Percentiles rank a stretch among this genome's conserved stretches.
Conservation (phyloP, 2,113 vertebrate species). For the Gnathonemus longibarbis region DNA sequence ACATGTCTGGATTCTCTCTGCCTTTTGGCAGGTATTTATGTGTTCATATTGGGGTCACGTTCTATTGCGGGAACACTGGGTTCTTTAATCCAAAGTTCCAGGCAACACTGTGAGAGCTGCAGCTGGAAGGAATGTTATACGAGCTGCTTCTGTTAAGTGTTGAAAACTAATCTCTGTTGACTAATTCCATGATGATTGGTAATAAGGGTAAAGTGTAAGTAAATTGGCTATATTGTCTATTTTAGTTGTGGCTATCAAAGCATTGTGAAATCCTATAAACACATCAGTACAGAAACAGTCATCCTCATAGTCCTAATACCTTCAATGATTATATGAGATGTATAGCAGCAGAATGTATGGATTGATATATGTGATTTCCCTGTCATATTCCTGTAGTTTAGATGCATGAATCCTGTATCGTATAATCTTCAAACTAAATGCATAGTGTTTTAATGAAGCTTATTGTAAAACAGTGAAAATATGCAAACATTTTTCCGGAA, state of each 20-base stretch:
- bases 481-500: not conserved
- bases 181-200: not conserved
- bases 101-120: constrained; percentile 55
- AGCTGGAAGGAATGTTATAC: constrained; percentile 17
- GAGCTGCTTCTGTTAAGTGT: not conserved
- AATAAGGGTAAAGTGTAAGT: not conserved
- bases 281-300: not conserved
- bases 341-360: not conserved
- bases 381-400: not conserved
- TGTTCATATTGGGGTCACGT: constrained; percentile 60
- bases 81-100: constrained; percentile 54
- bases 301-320: not conserved
- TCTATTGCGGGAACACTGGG: constrained; percentile 41
- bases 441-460: not conserved
- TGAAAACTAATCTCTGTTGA: not conserved
- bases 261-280: not conserved
- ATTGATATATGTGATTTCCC: not conserved
- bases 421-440: not conserved
- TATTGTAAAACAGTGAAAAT: not conserved
- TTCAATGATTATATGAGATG: not conserved
- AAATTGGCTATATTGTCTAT: not conserved
- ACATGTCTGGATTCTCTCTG: not conserved
- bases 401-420: not conserved
- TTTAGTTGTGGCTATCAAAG: not conserved
- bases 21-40: constrained; percentile 46